Evolutionary conservation across 1,140 invertebrate genomes (phyloP), one percentile per base, ranked within the genome.

Genomic region (Amphibalanus amphitrite): DNA sequence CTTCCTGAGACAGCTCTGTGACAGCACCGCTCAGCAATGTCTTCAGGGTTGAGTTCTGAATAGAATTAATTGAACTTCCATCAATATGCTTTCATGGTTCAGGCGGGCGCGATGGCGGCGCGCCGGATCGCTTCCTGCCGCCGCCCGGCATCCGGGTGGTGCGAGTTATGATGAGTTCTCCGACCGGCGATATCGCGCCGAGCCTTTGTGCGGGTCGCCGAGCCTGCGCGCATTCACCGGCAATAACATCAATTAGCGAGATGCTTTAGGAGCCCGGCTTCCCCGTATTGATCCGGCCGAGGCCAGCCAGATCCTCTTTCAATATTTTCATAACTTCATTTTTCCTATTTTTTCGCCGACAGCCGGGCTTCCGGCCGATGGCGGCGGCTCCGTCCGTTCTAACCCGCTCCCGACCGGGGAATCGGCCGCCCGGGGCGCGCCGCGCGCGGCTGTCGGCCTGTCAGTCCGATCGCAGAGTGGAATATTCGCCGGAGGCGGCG

Each of bases 261-360:
- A 59, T 59, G 47, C 47, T 59, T 59, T 59, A 59, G 13, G 13
- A 13, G 20, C 47, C 47, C 17, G 47, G 13, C 33, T 38, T 59
- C 20, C 47, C 47, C 47, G 47, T 59, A 59, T 59, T 59, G 47
- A 59, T 59, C 47, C 23, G 47, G 6, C 47, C 47, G 47, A 20
- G 13, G 47, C 47, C 47, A 1, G 47, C 47, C 47, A 38, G 33
- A 59, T 59, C 47, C 47, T 59, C 47, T 59, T 59, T 59, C 47
- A 59, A 59, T 59, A 59, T 59, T 59, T 59, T 59, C 47, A 59
- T 59, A 59, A 59, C 47, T 59, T 59, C 47, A 59, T 59, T 59
- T 59, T 59, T 59, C 47, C 1, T 59, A 59, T 59, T 59, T 59
- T 38, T 59, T 59, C 47, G 47, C 47, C 47, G 47, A 59, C 47